Evolutionary conservation across 1,140 invertebrate genomes (phyloP).

Genomic region (Pachypeltis micranthus): DNA sequence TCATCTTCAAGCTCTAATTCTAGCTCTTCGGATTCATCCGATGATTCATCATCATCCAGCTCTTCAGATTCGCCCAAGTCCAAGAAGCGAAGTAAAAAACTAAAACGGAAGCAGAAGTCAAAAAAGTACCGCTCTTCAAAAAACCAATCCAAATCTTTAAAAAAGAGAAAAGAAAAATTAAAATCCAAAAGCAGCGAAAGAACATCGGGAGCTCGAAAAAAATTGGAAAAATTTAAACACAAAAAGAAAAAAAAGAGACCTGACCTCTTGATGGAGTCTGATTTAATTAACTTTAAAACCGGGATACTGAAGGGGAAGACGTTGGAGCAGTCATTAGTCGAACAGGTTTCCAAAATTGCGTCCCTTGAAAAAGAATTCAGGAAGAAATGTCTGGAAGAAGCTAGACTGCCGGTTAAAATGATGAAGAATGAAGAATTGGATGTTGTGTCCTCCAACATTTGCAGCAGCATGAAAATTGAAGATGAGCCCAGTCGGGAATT

Average conservation of each 20-base stretch:
- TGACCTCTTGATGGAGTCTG: not conserved
- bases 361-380: not conserved
- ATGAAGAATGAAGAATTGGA: no score
- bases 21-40: conserved; percentile 13
- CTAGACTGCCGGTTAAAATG: not conserved
- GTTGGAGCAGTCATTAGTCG: not conserved
- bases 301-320: no score
- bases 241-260: conserved; percentile 10
- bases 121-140: not conserved
- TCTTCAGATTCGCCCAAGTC: no score
- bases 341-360: not conserved
- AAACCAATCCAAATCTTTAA: not conserved
- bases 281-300: no score
- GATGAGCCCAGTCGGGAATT: no score
- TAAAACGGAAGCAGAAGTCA: conserved; percentile 9
- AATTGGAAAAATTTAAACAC: not conserved
- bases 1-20: conserved; percentile 1
- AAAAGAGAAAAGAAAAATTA: not conserved
- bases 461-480: no score
- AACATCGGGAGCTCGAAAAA: not conserved
- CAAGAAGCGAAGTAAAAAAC: conserved; percentile 4
- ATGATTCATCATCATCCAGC: not conserved
- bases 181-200: not conserved
- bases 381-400: not conserved
- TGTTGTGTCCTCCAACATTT: no score